Evolutionary conservation across 2,113 vertebrate genomes (phyloP).

Genomic region (Macrotis lagotis): DNA sequence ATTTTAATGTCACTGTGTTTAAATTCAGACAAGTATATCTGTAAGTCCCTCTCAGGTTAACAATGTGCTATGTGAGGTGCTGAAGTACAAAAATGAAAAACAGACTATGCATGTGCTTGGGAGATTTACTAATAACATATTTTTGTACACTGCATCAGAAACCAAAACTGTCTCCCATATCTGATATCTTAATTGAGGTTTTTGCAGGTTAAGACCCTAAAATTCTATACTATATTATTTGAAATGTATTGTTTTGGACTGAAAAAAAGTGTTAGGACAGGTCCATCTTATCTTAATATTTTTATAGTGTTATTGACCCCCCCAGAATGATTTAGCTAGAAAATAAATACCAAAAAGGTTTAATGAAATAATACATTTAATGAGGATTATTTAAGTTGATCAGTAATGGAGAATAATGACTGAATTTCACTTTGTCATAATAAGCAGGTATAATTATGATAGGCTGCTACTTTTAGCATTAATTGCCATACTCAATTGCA

Average conservation of each 20-base stretch:
- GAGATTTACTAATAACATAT: not conserved
- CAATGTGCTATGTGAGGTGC: not conserved
- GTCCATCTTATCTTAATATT: slow-evolving; percentile 10
- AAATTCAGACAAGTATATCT: not conserved
- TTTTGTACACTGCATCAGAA: slow-evolving; percentile 18
- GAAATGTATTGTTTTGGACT: too few relatives aligned
- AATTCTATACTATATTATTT: not conserved
- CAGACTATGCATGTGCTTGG: not conserved
- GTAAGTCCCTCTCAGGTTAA: not conserved
- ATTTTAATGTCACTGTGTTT: not conserved
- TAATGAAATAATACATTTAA: not conserved
- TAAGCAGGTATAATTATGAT: not conserved
- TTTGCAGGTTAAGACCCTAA: not conserved
- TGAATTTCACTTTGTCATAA: not conserved
- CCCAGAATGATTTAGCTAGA: not conserved
- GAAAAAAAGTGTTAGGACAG: not conserved
- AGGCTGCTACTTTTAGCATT: not conserved
- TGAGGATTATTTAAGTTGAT: not conserved
- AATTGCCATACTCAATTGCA: not conserved
- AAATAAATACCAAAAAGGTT: not conserved
- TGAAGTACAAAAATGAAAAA: not conserved
- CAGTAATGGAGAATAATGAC: not conserved
- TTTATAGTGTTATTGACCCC: not conserved
- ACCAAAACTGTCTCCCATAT: not conserved
- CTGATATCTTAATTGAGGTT: not conserved